phyloP scores from a whole-genome alignment of 2,888 invertebrate species.

The Trichogramma evanescens region DNA sequence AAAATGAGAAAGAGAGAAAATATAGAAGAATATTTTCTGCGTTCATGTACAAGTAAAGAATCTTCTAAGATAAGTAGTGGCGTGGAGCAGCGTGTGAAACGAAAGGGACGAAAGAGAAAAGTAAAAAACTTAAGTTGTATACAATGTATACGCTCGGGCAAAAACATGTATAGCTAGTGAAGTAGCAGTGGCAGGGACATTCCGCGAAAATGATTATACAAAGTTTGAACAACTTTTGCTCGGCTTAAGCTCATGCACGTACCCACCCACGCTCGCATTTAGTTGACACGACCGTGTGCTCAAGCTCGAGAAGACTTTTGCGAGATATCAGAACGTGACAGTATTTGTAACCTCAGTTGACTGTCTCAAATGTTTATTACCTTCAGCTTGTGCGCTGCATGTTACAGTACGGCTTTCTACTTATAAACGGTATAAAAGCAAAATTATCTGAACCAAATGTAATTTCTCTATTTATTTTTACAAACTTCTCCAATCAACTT shows the following conservation, averaged over 20 bases:
- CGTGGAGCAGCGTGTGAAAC: neutral
- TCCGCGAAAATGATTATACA: constrained; percentile 41
- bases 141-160: constrained; percentile 3
- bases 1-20: constrained; percentile 3
- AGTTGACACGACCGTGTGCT: neutral
- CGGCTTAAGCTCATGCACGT: neutral
- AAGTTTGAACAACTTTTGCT: constrained; percentile 38
- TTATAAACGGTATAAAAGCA: too few species aligned
- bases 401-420: too few species aligned
- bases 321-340: constrained; percentile 2
- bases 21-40: constrained; percentile 12
- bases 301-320: constrained; percentile 16
- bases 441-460: too few species aligned
- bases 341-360: constrained; percentile 11
- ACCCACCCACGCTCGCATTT: too few species aligned
- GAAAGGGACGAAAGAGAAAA: constrained; percentile 23
- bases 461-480: too few species aligned
- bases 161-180: constrained; percentile 12
- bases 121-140: too few species aligned
- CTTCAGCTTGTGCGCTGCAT: neutral
- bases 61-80: constrained; percentile 20
- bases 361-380: constrained; percentile 14
- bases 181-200: constrained; percentile 29
- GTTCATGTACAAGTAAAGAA: constrained; percentile 6
- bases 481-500: too few species aligned